Evolutionary conservation across 2,797 vertebrate genomes (phyloP).

Genomic region (Podarcis siculus): DNA sequence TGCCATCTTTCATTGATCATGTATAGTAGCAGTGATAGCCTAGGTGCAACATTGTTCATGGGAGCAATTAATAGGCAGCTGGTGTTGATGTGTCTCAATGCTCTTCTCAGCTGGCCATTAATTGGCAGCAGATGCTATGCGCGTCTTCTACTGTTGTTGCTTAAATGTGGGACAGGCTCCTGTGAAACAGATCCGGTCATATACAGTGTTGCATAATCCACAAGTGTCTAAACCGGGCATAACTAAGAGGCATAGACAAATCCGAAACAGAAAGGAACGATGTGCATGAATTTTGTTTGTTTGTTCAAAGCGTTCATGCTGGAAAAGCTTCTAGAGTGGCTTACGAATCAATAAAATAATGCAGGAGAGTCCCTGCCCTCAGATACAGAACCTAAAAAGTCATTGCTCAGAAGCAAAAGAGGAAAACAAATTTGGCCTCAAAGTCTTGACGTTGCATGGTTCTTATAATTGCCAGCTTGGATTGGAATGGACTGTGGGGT

Average conservation of each 20-base stretch:
- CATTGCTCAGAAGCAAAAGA: too few species aligned
- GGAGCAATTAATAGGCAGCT: conserved; percentile 43
- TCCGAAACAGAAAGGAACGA: not conserved
- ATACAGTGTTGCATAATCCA: not conserved
- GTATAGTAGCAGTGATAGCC: conserved; percentile 31
- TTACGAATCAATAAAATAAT: not conserved
- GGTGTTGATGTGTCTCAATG: conserved; percentile 4
- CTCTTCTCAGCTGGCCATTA: conserved; percentile 50
- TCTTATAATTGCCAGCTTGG: too few species aligned
- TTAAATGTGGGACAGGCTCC: conserved; percentile 23
- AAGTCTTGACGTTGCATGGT: too few species aligned
- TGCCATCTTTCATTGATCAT: not conserved
- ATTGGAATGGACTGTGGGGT: too few species aligned
- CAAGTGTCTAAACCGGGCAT: not conserved
- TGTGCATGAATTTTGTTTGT: too few species aligned
- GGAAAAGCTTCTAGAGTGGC: not conserved
- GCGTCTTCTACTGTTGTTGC: conserved; percentile 31
- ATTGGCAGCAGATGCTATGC: conserved; percentile 21
- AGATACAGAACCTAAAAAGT: not conserved
- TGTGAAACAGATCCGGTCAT: conserved; percentile 21
- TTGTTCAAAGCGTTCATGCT: not conserved
- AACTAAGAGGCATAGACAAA: not conserved
- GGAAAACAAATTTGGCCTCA: too few species aligned
- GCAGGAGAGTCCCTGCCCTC: not conserved
- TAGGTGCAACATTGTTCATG: conserved; percentile 10